Percentiles rank a stretch among this genome's conserved stretches.
phyloP scores from a whole-genome alignment of 2,797 vertebrate genomes.

The Halcyon badia region DNA sequence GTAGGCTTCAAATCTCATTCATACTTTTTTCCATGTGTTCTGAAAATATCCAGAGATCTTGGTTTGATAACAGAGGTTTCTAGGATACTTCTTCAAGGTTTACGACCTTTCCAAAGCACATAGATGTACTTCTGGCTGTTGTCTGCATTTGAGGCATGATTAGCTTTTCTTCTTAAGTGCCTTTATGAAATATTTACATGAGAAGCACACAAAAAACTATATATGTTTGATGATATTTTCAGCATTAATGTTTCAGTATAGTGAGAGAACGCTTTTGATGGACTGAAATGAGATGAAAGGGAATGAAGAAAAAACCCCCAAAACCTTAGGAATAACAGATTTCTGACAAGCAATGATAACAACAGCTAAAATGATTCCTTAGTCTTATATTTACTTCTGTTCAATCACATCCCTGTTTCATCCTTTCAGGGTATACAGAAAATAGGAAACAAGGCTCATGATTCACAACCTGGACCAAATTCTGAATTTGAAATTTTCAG shows the following conservation, averaged over 20 bases:
- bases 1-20: background rate
- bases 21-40: background rate
- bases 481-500: background rate
- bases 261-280: background rate
- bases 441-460: background rate
- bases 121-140: background rate
- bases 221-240: background rate
- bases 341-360: background rate
- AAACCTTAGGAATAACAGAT: background rate
- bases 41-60: background rate
- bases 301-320: background rate
- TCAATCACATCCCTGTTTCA: background rate
- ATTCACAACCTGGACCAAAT: background rate
- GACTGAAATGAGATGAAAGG: background rate
- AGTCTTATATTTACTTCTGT: background rate
- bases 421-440: accelerated
- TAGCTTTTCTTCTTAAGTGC: background rate
- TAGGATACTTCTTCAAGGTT: background rate
- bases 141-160: background rate
- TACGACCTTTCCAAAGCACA: background rate
- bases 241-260: background rate
- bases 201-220: background rate
- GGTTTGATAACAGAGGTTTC: background rate
- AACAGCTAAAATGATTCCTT: background rate
- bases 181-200: background rate